A percentile compares a stretch with the other conserved stretches of the same genome.
Evolutionary conservation across 2,797 vertebrate genomes (phyloP).

Genomic region (Telmatherina bonti): DNA sequence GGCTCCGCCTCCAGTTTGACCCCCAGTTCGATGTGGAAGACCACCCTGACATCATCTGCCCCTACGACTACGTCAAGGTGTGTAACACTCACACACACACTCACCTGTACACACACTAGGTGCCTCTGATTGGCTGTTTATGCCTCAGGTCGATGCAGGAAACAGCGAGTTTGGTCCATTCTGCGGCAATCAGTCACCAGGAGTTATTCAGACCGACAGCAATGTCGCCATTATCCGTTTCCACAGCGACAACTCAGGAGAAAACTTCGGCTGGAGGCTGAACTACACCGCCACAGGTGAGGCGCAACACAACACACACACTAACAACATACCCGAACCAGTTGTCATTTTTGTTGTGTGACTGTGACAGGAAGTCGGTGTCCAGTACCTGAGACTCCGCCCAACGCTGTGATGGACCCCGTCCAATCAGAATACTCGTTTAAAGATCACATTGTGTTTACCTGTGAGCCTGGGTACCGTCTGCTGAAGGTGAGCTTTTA

Average conservation of each 20-base stretch:
- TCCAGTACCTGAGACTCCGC: conserved; percentile 75
- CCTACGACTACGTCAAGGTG: conserved; percentile 94
- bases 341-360: conserved; percentile 12
- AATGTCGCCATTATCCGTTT: conserved; percentile 85
- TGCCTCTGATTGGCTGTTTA: conserved; percentile 2
- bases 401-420: conserved; percentile 86
- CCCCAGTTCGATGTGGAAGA: conserved; percentile 92
- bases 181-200: conserved; percentile 89
- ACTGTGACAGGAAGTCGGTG: conserved; percentile 86
- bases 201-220: conserved; percentile 85
- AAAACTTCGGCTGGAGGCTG: conserved; percentile 93
- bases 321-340: no score
- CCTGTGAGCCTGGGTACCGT: conserved; percentile 88
- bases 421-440: conserved; percentile 89
- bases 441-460: conserved; percentile 92
- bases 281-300: conserved; percentile 80
- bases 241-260: conserved; percentile 93
- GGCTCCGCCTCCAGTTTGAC: conserved; percentile 89
- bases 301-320: no score
- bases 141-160: conserved; percentile 86
- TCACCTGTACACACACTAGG: not conserved
- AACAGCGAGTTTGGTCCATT: conserved; percentile 85
- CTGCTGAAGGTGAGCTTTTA: conserved; percentile 82
- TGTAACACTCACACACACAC: not conserved
- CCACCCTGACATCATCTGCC: conserved; percentile 91